Evolutionary conservation across 2,797 vertebrate species (phyloP).

Genomic region (Artibeus jamaicensis): DNA sequence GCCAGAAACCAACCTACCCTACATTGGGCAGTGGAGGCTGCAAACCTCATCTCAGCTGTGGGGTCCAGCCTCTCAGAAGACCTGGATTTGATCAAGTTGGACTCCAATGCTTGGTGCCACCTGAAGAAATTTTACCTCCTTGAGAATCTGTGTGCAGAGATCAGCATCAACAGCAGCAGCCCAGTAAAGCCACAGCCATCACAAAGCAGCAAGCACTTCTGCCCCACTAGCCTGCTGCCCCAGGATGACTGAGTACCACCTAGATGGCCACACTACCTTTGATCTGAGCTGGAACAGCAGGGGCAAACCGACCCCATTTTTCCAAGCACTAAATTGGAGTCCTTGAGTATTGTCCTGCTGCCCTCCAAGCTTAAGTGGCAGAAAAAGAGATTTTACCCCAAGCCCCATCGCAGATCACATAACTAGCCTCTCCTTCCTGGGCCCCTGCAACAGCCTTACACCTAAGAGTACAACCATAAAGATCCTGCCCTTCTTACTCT

Average conservation of each 20-base stretch:
- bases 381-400: conserved; percentile 87
- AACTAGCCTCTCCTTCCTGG: conserved; percentile 81
- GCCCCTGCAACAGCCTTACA: conserved; percentile 91
- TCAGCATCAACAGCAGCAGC: conserved; percentile 65
- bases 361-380: conserved; percentile 91
- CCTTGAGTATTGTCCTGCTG: conserved; percentile 81
- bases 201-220: conserved; percentile 71
- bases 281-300: conserved; percentile 93
- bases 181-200: not conserved
- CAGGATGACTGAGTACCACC: conserved; percentile 89
- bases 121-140: conserved; percentile 92
- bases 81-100: conserved; percentile 94
- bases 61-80: conserved; percentile 90
- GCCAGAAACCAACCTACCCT: conserved; percentile 74
- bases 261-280: conserved; percentile 92
- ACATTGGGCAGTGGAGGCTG: conserved; percentile 92
- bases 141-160: conserved; percentile 79
- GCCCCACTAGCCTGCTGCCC: not conserved
- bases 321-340: conserved; percentile 83
- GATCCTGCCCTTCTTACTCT: conserved; percentile 91
- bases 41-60: conserved; percentile 87
- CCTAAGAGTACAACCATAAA: conserved; percentile 97
- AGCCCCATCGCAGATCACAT: conserved; percentile 86
- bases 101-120: conserved; percentile 94
- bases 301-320: conserved; percentile 97